phyloP scores from a whole-genome alignment of 2,888 invertebrate genomes.

The Ectemnius continuus region DNA sequence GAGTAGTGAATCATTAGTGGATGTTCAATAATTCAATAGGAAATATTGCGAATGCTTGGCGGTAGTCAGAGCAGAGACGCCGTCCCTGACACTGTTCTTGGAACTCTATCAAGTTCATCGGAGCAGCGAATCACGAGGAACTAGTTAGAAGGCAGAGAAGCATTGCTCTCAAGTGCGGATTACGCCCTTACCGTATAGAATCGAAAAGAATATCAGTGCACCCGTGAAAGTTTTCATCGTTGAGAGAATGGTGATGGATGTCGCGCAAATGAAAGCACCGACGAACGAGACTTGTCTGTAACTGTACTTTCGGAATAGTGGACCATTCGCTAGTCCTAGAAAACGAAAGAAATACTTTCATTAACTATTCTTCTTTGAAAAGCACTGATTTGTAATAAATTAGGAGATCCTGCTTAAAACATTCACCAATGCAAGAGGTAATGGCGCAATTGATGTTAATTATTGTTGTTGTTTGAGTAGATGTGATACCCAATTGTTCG shows the following conservation, averaged over 20 bases:
- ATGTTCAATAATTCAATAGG: too few relatives aligned
- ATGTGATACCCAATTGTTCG: slow-evolving; percentile 80
- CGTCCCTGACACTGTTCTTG: too few relatives aligned
- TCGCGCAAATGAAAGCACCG: slow-evolving; percentile 80
- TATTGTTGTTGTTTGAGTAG: slow-evolving; percentile 82
- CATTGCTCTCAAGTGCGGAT: too few relatives aligned
- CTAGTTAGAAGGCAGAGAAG: too few relatives aligned
- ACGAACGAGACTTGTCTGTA: slow-evolving; percentile 83
- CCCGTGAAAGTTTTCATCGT: slow-evolving; percentile 83
- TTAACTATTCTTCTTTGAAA: background rate
- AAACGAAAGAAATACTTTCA: slow-evolving; percentile 81
- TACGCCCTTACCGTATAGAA: slow-evolving; percentile 82
- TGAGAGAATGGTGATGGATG: slow-evolving; percentile 82
- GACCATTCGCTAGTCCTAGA: slow-evolving; percentile 83
- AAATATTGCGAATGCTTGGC: too few relatives aligned
- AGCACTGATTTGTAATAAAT: too few relatives aligned
- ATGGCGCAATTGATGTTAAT: slow-evolving; percentile 83
- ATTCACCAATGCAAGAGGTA: too few relatives aligned
- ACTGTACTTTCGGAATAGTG: slow-evolving; percentile 81
- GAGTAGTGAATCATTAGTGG: too few relatives aligned
- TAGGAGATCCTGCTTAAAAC: too few relatives aligned
- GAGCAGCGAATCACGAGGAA: too few relatives aligned
- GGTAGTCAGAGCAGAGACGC: too few relatives aligned
- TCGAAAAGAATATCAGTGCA: slow-evolving; percentile 83
- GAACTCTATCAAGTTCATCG: too few relatives aligned